Base-by-base conservation (phyloP, 2,888 invertebrate genomes). In the Dryobotodes eremita region DNA sequence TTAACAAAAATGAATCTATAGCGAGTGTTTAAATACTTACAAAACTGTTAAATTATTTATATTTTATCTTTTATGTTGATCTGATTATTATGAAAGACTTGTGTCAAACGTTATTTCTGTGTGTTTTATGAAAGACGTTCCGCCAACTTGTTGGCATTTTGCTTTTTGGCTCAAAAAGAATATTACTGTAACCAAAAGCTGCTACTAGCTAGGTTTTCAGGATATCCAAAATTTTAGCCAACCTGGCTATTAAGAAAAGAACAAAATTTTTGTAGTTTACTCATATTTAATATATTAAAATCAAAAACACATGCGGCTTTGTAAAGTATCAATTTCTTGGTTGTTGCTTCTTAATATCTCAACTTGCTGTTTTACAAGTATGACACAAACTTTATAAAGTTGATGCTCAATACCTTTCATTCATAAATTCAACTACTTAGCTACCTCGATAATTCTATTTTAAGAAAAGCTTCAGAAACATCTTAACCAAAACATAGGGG, bases 1-100 rank as follows among this genome's bases (percentile, higher is more conserved):
- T 86, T 87, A 86, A 83, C 69, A n/a, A 69, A 80, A 87, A 77
- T 71, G 23, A 75, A 72, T 79, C 79, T 77, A 81, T 75, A 82
- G 72, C 59, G 31, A 71, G n/a, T 71, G 71, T 72, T 78, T 26
- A 76, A 77, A 79, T 71, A 48, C 61, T 88, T 85, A 83, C 77
- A 75, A 79, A 83, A 83, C 74, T 77, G 64, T 78, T 83, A 77
- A 82, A 84, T 82, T 81, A 85, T 80, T 72, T 64, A 79, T 75
- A 55, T 72, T 77, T 62, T 62, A 57, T 62, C 23, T 75, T 66
- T 65, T 71, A 79, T 68, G 42, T 64, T 77, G 77, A 74, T 82
- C 50, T 65, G 55, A 70, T 85, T 85, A 65, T 72, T 85, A 65
- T 72, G 55, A 78, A 79, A 86, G 5, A 70, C 23, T 70, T 66